Conservation (phyloP, 2,888 invertebrate genomes). For the Anagyrus pseudococci region DNA sequence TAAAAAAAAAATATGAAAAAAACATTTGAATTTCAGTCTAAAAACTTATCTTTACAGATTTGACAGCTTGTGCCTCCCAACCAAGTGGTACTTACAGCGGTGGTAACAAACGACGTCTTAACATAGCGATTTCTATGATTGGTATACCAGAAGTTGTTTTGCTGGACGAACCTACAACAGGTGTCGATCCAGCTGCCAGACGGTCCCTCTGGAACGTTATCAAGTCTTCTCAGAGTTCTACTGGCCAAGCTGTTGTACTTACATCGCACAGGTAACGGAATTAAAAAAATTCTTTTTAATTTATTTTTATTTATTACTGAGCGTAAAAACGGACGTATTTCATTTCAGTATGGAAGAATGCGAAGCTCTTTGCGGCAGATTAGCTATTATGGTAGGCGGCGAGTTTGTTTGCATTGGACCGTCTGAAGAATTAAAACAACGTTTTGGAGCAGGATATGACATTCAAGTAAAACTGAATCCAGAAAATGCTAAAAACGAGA, state of each 20-base stretch:
- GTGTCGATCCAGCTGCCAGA: conserved; percentile 73
- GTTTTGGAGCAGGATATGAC: conserved; percentile 74
- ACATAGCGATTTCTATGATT: conserved; percentile 77
- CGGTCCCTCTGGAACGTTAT: conserved; percentile 71
- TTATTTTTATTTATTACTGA: no score
- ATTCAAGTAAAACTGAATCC: conserved; percentile 64
- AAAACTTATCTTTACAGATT: neutral
- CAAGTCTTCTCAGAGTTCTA: conserved; percentile 61
- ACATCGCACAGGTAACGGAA: conserved; percentile 75
- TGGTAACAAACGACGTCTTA: conserved; percentile 73
- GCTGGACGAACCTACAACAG: conserved; percentile 77
- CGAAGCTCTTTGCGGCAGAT: conserved; percentile 78
- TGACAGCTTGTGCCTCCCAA: neutral
- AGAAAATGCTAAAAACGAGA: conserved; percentile 44
- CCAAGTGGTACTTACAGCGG: neutral
- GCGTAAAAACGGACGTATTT: no score
- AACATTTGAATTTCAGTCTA: neutral
- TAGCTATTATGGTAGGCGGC: conserved; percentile 80
- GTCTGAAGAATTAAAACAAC: conserved; percentile 75
- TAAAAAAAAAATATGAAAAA: no score
- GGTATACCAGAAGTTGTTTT: conserved; percentile 72
- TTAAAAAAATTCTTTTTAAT: no score
- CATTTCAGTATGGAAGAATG: conserved; percentile 86
- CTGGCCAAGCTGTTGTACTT: conserved; percentile 68
- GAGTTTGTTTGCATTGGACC: conserved; percentile 76